Percentiles rank a stretch among this genome's conserved stretches.
These are phyloP conservation scores for Matsumurasca onukii DNA, from an alignment of 1,140 invertebrate species.

Conservation along the genomic window DNA sequence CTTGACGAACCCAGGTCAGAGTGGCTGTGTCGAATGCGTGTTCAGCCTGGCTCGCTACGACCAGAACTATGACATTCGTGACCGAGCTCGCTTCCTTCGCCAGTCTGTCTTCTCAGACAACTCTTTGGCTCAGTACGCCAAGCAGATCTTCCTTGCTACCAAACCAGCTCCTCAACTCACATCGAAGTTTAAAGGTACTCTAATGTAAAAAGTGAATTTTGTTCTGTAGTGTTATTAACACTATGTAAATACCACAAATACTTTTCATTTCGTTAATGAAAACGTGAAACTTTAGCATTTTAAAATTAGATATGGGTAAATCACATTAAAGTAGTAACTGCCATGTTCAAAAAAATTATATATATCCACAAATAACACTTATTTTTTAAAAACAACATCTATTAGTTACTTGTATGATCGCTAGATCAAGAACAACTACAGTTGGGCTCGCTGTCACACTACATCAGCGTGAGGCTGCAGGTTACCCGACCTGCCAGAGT, in stretches of 20 bases:
- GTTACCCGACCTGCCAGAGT: conserved; percentile 86
- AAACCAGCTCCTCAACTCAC: conserved; percentile 90
- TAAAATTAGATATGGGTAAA: too few relatives aligned
- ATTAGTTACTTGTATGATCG: conserved; percentile 46
- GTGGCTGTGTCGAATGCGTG: conserved; percentile 90
- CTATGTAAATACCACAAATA: too few relatives aligned
- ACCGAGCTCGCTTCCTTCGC: conserved; percentile 84
- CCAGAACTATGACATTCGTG: conserved; percentile 96
- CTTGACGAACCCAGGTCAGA: conserved; percentile 86
- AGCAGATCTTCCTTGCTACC: conserved; percentile 83
- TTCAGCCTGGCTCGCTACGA: conserved; percentile 97
- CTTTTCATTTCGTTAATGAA: too few relatives aligned
- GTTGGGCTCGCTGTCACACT: conserved; percentile 93
- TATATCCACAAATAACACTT: too few relatives aligned
- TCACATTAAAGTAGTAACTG: too few relatives aligned
- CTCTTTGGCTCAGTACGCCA: conserved; percentile 68
- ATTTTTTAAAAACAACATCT: too few relatives aligned
- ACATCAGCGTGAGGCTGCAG: conserved; percentile 84
- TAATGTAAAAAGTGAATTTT: too few relatives aligned
- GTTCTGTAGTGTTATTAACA: too few relatives aligned
- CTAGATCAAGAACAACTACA: conserved; percentile 84
- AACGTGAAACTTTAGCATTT: too few relatives aligned
- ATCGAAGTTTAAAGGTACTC: conserved; percentile 67
- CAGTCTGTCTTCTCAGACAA: conserved; percentile 67
- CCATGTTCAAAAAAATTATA: too few relatives aligned